phyloP scores from a whole-genome alignment of 1,140 invertebrate species.

The Drosophila sproati region DNA sequence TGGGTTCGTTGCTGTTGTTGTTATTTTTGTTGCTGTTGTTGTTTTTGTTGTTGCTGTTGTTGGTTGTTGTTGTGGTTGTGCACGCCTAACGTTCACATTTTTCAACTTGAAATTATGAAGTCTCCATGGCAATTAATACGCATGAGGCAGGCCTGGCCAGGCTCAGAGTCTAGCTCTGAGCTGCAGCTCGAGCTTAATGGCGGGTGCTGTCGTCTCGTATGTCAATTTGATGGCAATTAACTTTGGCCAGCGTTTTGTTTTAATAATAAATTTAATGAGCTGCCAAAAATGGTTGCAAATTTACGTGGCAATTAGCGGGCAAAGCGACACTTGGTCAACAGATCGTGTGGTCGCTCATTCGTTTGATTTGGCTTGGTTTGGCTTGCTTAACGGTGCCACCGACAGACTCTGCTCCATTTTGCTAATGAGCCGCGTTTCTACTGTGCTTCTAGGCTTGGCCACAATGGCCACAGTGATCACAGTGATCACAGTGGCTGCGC shows the following conservation, averaged over 20 bases:
- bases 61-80: slow-evolving; percentile 33
- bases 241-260: slow-evolving; percentile 64
- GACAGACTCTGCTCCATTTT: slow-evolving; percentile 51
- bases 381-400: slow-evolving; percentile 1
- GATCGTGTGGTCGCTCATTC: slow-evolving; percentile 50
- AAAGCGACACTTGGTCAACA: slow-evolving; percentile 76
- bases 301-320: slow-evolving; percentile 78
- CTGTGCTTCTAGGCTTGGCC: slow-evolving; percentile 49
- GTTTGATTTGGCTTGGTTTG: neutral
- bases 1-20: slow-evolving; percentile 33
- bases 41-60: slow-evolving; percentile 29
- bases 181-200: slow-evolving; percentile 35
- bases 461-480: slow-evolving; percentile 6
- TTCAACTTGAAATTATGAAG: slow-evolving; percentile 82
- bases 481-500: neutral
- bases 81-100: slow-evolving; percentile 77
- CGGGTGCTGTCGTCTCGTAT: slow-evolving; percentile 78
- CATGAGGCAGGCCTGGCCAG: slow-evolving; percentile 51
- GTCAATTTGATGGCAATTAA: slow-evolving; percentile 83
- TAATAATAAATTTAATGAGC: slow-evolving; percentile 82
- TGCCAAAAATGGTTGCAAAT: slow-evolving; percentile 83
- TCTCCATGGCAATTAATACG: slow-evolving; percentile 80
- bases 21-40: slow-evolving; percentile 26
- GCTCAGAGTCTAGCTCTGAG: neutral
- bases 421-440: slow-evolving; percentile 60